Evolutionary conservation across 2,888 invertebrate species (phyloP), one percentile per base, ranked within the genome.

Genomic region (Gari tellinella): DNA sequence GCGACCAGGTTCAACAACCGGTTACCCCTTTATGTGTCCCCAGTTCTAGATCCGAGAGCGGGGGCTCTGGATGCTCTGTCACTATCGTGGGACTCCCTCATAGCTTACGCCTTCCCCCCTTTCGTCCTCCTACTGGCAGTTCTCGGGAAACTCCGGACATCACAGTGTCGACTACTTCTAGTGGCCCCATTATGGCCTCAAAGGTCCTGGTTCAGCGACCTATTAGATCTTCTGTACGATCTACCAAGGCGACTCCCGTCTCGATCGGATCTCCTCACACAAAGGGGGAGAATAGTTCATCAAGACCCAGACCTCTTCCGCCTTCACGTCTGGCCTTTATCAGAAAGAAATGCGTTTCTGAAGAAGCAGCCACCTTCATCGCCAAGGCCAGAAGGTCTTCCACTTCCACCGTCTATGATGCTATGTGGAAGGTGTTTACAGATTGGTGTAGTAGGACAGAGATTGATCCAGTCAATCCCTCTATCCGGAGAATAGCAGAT

Each of bases 101-200:
- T 48, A 52, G 76, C 67, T 12, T 76, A 76, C 61, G 78, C 76
- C 1, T 79, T 58, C 25, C 78, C 73, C 15, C 78, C 70, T 25
- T 51, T 58, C 1, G 53, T 52, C 26, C 43, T 77, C 43, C 72
- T 77, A 21, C 77, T 70, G 3, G 61, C 49, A 56, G 56, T 76
- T 21, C 62, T 79, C 52, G 25, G 23, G 23, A 7, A 40, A 12
- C 8, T 40, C 8, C 40, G 40, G 40, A 26, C 10, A 37, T 53
- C n/a, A 17, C 45, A 48, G 17, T 56, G 56, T 15, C 38, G 37
- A 26, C 37, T 53, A 21, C 25, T 63, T 15, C 51, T 63, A 17
- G 55, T 63, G 17, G 53, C 63, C 5, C 38, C 63, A 23, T 37
- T 41, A 23, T 63, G 55, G 63, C 55, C 45, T 19, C 38, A 37